Base-by-base conservation (phyloP, 2,888 invertebrate species). In the Lepeophtheirus nordmannii region DNA sequence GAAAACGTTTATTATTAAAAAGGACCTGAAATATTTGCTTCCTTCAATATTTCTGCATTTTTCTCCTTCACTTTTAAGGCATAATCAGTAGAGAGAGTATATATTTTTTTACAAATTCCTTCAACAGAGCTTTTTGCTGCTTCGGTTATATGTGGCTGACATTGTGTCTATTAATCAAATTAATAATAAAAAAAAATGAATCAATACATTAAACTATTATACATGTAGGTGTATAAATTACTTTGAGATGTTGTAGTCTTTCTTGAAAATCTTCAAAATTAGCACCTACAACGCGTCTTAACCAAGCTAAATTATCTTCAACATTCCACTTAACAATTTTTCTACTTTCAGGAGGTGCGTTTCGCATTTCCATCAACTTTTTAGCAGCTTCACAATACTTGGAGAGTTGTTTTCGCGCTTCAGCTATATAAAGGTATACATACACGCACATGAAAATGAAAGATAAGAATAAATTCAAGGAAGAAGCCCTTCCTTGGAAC, bases 251-350 rank as follows among this genome's bases (percentile, higher is more conserved):
- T 11, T 87, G 86, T 69, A 96, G 78, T 72, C 94, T 82, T 69
- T 82, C 89, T 79, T 87, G 86, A 75, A 91, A 92, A 76, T 92
- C 91, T 76, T 92, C 91, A 76, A 91, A 92, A 1, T 89, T 90
- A 12, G 93, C 92, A 66, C 91, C 92, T 39, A 90, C 86, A 11
- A 93, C 92, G 73, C 87, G 83, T 74, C 94, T 81, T 62, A 96
- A 76, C 94, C 94, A 96, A 71, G 89, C 89, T 76, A 96, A 93
- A 30, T 93, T 94, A 72, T 96, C 94, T 74, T 96, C 94, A 0
- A 92, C 93, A 78, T 94, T 93, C 96, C 96, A 96, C 75, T 94
- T 96, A 0, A 97, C 94, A 14, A 94, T 88, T 78, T 96, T 96
- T 69, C 96, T 82, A 73, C 93, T 91, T 74, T 94, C 93, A 0